Conservation (phyloP, 2,797 vertebrate species). For the Dendrocincla fuliginosa region DNA sequence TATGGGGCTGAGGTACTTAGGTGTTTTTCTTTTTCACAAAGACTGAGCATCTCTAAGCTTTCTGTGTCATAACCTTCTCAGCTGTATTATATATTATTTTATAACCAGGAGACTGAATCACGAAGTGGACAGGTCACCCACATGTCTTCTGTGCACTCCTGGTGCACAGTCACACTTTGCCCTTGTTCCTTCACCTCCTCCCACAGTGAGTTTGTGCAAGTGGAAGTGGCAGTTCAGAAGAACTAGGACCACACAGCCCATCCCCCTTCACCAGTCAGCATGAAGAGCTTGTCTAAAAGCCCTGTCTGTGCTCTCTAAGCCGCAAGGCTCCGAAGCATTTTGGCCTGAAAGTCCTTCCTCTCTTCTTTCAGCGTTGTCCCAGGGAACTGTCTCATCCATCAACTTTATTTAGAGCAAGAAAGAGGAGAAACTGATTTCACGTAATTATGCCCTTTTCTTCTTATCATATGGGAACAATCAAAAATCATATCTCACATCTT, state of each 20-base stretch:
- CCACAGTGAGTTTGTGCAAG: neutral
- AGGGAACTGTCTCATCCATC: neutral
- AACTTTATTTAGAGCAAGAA: neutral
- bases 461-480: neutral
- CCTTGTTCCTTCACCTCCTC: neutral
- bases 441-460: neutral
- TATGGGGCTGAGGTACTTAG: neutral
- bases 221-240: neutral
- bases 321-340: neutral
- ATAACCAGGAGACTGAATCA: neutral
- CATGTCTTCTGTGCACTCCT: neutral
- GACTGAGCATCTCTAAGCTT: neutral
- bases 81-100: neutral
- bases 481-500: neutral
- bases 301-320: neutral
- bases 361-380: neutral
- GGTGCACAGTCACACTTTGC: neutral
- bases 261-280: neutral
- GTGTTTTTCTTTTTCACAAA: neutral
- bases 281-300: neutral
- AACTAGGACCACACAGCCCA: neutral
- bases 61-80: neutral
- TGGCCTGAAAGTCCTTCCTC: neutral
- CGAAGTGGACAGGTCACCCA: neutral
- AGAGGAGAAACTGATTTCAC: neutral